Evolutionary conservation across 2,888 invertebrate species (phyloP), one percentile per base, ranked within the genome.

Genomic region (Noctua pronuba): DNA sequence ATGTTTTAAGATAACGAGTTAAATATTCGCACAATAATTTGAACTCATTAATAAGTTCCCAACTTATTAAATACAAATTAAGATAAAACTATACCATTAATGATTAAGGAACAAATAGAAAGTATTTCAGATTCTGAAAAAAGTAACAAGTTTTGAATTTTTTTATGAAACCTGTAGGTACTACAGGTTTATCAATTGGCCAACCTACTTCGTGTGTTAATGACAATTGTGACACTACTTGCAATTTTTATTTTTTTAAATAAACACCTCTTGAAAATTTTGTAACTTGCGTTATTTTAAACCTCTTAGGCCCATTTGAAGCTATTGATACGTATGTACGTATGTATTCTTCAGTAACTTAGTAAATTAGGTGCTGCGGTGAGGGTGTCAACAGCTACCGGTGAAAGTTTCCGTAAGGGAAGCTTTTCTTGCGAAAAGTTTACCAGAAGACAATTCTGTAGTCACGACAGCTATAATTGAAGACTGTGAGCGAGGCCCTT

Each of bases 401-500:
- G 18, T 31, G 21, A 52, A 82, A 35, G 28, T 82, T 77, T 52
- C 44, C 35, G 24, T 16, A 82, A 16, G 10, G 13, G n/a, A 46
- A 41, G 24, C 62, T 75, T 52, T 66, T 21, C 69, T 65, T 55
- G 8, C n/a, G 21, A 60, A 62, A 76, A 49, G 69, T 79, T 68
- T 44, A 69, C 69, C 74, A 74, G 60, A 35, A 55, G 77, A 74
- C 71, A 71, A 79, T 77, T 68, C 77, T 62, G 74, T 82, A 80
- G 75, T 65, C 64, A 80, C 73, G 84, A 86, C 85, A 84, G 89
- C 77, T 80, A 86, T 88, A 89, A 88, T 86, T 88, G 90, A 85
- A 85, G 83, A 85, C 80, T 82, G 75, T 81, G 82, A 85, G 77
- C 81, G 73, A 88, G 85, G 88, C 86, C 89, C 86, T 91, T 92